These are phyloP conservation scores for Odontesthes bonariensis DNA, from an alignment of 2,113 vertebrate genomes.

Conservation along the genomic window DNA sequence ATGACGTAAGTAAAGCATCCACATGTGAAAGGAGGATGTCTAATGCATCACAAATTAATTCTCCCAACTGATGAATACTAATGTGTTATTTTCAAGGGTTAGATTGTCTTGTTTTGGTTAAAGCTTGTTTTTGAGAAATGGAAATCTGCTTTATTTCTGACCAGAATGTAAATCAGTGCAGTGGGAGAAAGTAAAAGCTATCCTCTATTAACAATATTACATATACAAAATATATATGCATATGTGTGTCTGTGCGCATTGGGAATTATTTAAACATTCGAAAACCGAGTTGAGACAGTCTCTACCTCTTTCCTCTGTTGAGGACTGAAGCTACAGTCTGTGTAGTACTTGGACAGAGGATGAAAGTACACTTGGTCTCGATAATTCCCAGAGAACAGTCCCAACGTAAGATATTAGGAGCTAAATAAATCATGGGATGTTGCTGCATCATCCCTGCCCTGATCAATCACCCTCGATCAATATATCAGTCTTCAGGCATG, in stretches of 20 bases:
- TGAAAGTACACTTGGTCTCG: conserved; percentile 55
- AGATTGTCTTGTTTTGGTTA: conserved; percentile 48
- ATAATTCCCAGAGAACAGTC: conserved; percentile 51
- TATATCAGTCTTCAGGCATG: conserved; percentile 77
- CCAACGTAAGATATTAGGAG: conserved; percentile 75
- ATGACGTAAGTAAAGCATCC: conserved; percentile 39
- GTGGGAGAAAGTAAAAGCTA: conserved; percentile 2
- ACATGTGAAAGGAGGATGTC: conserved; percentile 36
- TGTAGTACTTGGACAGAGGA: conserved; percentile 65
- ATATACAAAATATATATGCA: conserved; percentile 11
- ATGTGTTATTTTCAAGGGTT: conserved; percentile 52
- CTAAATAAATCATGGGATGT: conserved; percentile 82
- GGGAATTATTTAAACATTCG: conserved; percentile 36
- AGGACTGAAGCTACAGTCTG: conserved; percentile 43
- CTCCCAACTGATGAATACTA: conserved; percentile 55
- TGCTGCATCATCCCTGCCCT: conserved; percentile 81
- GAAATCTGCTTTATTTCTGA: conserved; percentile 42
- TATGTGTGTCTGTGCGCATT: neutral
- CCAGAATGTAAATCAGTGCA: conserved; percentile 45
- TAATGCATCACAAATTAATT: conserved; percentile 52
- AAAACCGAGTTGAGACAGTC: conserved; percentile 31
- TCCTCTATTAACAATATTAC: conserved; percentile 8
- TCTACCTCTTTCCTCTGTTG: conserved; percentile 28
- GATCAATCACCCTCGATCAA: conserved; percentile 82
- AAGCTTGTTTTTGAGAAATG: conserved; percentile 39